Evolutionary conservation across 2,113 vertebrate species (phyloP).

Genomic region (Sinocyclocheilus anophthalmus): DNA sequence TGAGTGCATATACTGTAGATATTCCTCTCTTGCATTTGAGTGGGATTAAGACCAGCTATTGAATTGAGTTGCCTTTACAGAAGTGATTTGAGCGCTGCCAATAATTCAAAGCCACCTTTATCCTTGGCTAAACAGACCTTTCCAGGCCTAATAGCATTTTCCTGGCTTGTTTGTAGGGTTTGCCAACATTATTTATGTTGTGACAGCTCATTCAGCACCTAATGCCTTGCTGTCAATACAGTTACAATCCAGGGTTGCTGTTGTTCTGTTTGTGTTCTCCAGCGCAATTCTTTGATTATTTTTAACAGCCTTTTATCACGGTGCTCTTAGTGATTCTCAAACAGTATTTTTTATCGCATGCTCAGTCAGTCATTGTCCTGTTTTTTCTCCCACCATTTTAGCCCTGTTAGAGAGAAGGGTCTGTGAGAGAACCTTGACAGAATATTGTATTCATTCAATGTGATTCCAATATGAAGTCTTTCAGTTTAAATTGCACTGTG

Average conservation of each 20-base stretch:
- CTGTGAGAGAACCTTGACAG: constrained; percentile 8
- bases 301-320: constrained; percentile 34
- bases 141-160: constrained; percentile 24
- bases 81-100: constrained; percentile 5
- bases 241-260: neutral
- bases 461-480: constrained; percentile 17
- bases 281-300: constrained; percentile 15
- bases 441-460: constrained; percentile 35
- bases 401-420: neutral
- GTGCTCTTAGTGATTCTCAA: neutral
- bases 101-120: constrained; percentile 6
- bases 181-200: constrained; percentile 24
- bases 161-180: constrained; percentile 12
- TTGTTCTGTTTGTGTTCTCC: neutral
- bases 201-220: neutral
- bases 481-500: neutral
- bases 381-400: neutral
- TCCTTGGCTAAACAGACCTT: constrained; percentile 12
- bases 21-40: neutral
- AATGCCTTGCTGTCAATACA: neutral
- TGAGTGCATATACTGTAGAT: neutral
- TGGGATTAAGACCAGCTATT: constrained; percentile 29
- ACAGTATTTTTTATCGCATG: constrained; percentile 41
- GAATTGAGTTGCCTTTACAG: constrained; percentile 27
- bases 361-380: neutral